A percentile compares a stretch with the other conserved stretches of the same genome.
phyloP scores from a whole-genome alignment of 2,113 vertebrate genomes.

The Perca flavescens region DNA sequence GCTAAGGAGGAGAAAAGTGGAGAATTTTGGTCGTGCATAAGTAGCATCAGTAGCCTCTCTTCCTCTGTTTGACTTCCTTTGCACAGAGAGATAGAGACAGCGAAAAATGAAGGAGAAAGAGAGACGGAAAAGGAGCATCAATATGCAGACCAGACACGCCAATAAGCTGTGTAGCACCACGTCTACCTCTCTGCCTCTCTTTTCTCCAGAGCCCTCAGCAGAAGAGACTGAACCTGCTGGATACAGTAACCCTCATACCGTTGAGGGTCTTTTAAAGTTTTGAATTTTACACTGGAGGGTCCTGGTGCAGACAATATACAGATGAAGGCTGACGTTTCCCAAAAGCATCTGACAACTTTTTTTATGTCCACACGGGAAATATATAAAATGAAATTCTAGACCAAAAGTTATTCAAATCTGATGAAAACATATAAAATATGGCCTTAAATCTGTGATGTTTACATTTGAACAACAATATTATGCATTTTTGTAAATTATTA shows the following conservation, averaged over 20 bases:
- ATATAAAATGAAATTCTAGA: neutral
- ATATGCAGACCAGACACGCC: slow-evolving; percentile 43
- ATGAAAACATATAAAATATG: slow-evolving; percentile 26
- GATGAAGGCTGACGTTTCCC: slow-evolving; percentile 54
- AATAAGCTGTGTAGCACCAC: slow-evolving; percentile 59
- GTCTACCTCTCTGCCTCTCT: slow-evolving; percentile 71
- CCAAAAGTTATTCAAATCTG: slow-evolving; percentile 20
- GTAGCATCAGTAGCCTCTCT: slow-evolving; percentile 62
- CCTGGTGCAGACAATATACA: slow-evolving; percentile 58
- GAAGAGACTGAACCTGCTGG: slow-evolving; percentile 61
- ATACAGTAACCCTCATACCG: slow-evolving; percentile 27
- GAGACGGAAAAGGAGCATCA: slow-evolving; percentile 45
- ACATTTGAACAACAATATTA: slow-evolving; percentile 9
- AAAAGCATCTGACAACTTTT: slow-evolving; percentile 34
- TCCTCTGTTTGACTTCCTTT: slow-evolving; percentile 56
- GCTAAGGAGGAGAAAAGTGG: slow-evolving; percentile 38
- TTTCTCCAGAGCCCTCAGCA: slow-evolving; percentile 47
- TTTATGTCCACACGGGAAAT: neutral
- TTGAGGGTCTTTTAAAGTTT: slow-evolving; percentile 54
- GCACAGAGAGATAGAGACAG: slow-evolving; percentile 46
- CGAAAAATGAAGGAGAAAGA: slow-evolving; percentile 33
- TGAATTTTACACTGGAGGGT: slow-evolving; percentile 82
- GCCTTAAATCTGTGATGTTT: slow-evolving; percentile 41
- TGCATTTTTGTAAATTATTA: slow-evolving; percentile 27
- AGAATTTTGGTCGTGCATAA: slow-evolving; percentile 26